Base-by-base conservation (phyloP, 1,140 invertebrate species). In the Drosophila erecta region DNA sequence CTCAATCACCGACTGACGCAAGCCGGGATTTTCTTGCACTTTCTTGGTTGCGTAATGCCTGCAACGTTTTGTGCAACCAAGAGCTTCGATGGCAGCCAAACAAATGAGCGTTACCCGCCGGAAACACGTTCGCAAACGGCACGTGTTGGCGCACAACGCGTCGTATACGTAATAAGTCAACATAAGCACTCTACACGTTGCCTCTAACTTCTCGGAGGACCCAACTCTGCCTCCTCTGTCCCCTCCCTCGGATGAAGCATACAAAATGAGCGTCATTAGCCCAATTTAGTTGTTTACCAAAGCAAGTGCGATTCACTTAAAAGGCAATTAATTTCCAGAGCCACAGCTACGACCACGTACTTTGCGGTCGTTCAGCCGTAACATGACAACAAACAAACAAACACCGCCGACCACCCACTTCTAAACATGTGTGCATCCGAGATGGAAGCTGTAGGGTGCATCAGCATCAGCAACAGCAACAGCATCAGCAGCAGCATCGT, bases 231-330 rank as follows among this genome's bases (percentile, higher is more conserved):
- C 43, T 43, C 37, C 61, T 53, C 43, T 15, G 10, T n/a, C 46
- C 41, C 37, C 14, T 24, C 22, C 40, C n/a, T 55, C 37, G 14
- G 53, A 15, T 57, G 62, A 61, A 58, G 89, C 80, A 81, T 89
- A 91, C 71, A 72, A 91, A 90, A 91, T 90, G 84, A 91, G 89
- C 89, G 83, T 90, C 89, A 90, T 90, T 90, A 90, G 89, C 87
- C 77, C 89, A 91, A 91, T 90, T 90, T 90, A 89, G 87, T 91
- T 91, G 84, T 89, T 89, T 89, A 85, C 89, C 76, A 81, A 89
- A 77, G 89, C 76, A 91, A 91, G 81, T 85, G 90, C 87, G 90
- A 91, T 91, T 91, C 90, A 91, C 90, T 91, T 91, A 91, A 91
- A 91, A 90, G 90, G 90, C 90, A 91, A 91, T 91, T 91, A 91